Evolutionary conservation across 1,140 invertebrate genomes (phyloP).

Genomic region (Sycophila sp.): DNA sequence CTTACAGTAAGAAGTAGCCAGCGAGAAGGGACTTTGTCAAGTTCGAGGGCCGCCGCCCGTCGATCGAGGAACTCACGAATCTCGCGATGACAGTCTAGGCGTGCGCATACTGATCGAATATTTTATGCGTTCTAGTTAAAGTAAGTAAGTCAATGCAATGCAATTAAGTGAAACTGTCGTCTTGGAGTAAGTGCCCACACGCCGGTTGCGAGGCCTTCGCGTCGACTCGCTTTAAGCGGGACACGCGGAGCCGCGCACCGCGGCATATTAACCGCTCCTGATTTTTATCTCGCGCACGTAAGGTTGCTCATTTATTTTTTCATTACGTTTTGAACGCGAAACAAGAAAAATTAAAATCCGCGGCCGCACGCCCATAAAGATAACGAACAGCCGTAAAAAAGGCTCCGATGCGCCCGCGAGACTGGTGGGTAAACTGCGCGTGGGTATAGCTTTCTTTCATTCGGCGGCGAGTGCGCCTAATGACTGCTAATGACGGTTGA

Average conservation of each 20-base stretch:
- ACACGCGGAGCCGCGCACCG: neutral
- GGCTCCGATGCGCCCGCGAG: no score
- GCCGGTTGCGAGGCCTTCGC: neutral
- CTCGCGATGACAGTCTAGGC: neutral
- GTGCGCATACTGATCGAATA: conserved; percentile 13
- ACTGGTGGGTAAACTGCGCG: no score
- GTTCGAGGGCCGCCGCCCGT: neutral
- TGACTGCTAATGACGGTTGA: no score
- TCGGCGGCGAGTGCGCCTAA: no score
- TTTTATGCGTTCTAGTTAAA: conserved; percentile 32
- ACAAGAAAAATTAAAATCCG: no score
- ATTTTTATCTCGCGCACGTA: neutral
- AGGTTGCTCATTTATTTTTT: no score
- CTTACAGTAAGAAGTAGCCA: no score
- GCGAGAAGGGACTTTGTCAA: neutral
- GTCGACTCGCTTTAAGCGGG: neutral
- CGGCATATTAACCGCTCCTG: neutral
- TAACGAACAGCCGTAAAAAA: neutral
- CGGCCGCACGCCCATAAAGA: no score
- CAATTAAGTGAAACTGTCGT: conserved; percentile 39
- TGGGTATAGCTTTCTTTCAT: no score
- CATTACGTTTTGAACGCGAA: no score
- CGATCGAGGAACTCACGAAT: neutral
- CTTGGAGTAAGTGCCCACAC: neutral
- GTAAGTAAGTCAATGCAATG: conserved; percentile 58